phyloP scores from a whole-genome alignment of 2,797 vertebrate genomes.

The Bufotes viridis region DNA sequence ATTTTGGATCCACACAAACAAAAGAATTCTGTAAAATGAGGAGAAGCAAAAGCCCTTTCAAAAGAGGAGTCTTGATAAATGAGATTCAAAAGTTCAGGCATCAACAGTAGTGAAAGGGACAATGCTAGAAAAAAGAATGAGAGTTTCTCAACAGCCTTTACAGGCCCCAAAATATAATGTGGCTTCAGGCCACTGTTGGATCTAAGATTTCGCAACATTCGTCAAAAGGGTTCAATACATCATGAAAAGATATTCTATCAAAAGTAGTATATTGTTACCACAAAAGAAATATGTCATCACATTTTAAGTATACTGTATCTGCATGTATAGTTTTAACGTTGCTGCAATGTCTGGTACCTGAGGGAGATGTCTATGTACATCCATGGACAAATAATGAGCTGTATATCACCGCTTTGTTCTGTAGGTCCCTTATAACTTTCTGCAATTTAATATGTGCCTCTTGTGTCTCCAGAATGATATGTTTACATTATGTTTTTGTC shows the following conservation, averaged over 20 bases:
- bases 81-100: constrained; percentile 11
- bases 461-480: not conserved
- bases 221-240: too few species aligned
- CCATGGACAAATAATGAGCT: not conserved
- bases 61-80: constrained; percentile 4
- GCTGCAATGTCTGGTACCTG: not conserved
- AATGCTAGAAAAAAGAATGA: not conserved
- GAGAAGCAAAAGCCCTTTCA: not conserved
- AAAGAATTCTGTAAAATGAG: not conserved
- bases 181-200: not conserved
- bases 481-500: too few species aligned
- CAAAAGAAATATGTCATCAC: too few species aligned
- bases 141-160: not conserved
- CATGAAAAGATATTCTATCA: too few species aligned
- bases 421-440: not conserved
- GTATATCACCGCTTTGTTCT: not conserved
- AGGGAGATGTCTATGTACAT: not conserved
- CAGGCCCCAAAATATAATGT: not conserved
- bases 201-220: not conserved
- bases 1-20: not conserved
- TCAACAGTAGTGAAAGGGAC: not conserved
- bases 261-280: too few species aligned
- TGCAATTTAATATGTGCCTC: not conserved
- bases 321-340: not conserved
- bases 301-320: too few species aligned